These are phyloP conservation scores for Macrostomum cliftonense DNA, from an alignment of 2,888 invertebrate genomes.

Conservation along the genomic window DNA sequence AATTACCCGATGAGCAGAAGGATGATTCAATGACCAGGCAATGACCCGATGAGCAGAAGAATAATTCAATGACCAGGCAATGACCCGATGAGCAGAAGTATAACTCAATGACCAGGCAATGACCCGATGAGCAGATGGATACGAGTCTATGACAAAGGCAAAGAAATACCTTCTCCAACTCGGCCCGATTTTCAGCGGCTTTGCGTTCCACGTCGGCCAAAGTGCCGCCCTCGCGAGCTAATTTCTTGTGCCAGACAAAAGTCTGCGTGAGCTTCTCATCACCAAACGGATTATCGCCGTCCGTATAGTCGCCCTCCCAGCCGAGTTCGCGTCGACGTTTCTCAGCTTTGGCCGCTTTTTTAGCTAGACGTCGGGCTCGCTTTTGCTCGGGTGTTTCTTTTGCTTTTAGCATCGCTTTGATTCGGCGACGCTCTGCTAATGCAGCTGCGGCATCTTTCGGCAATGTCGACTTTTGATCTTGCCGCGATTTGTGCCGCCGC, in stretches of 20 bases:
- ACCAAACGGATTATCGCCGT: conserved; percentile 93
- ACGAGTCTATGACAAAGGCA: no score
- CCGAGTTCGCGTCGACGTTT: conserved; percentile 72
- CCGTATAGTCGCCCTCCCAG: conserved; percentile 93
- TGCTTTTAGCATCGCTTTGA: conserved; percentile 48
- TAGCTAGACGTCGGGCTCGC: conserved; percentile 56
- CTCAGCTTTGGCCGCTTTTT: conserved; percentile 74
- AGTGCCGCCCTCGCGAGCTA: conserved; percentile 72
- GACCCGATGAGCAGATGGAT: no score
- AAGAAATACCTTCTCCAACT: neutral
- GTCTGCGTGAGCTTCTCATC: conserved; percentile 81
- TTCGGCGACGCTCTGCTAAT: no score
- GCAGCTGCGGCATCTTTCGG: no score
- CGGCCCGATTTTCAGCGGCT: conserved; percentile 8
- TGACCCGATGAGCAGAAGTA: no score
- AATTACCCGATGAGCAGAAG: no score
- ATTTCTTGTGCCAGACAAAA: conserved; percentile 89
- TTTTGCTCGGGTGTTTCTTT: conserved; percentile 90
- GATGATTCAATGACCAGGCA: no score
- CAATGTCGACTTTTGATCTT: neutral
- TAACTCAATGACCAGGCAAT: no score
- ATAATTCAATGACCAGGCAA: no score
- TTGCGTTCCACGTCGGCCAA: conserved; percentile 32
- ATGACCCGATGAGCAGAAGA: no score
- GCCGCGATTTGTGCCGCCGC: neutral